Evolutionary conservation across 2,888 invertebrate species (phyloP).

Genomic region (Tricholauxania praeusta): DNA sequence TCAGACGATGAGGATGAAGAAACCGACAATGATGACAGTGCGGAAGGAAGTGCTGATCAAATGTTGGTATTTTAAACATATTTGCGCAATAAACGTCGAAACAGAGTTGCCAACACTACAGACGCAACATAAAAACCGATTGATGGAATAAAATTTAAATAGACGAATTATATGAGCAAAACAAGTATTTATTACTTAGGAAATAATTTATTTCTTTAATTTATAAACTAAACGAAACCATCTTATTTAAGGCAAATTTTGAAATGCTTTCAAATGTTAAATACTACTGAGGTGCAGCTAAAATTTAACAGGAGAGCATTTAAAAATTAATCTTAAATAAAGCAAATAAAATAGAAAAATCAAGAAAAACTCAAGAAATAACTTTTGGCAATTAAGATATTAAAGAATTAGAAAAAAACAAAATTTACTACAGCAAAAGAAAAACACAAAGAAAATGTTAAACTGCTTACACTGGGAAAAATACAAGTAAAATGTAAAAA

Average conservation of each 20-base stretch:
- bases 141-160: not conserved
- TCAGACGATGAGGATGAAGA: slow-evolving; percentile 82
- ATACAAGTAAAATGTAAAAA: slow-evolving; percentile 16
- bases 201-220: too few relatives aligned
- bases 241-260: too few relatives aligned
- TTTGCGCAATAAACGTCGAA: not conserved
- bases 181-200: too few relatives aligned
- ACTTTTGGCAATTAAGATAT: slow-evolving; percentile 11
- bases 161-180: too few relatives aligned
- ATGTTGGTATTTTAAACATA: slow-evolving; percentile 77
- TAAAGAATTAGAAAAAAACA: not conserved
- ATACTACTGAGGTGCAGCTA: too few relatives aligned
- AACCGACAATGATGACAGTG: slow-evolving; percentile 76
- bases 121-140: not conserved
- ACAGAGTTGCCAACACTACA: not conserved
- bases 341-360: too few relatives aligned
- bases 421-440: slow-evolving; percentile 8
- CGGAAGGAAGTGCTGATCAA: slow-evolving; percentile 83
- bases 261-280: too few relatives aligned
- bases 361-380: too few relatives aligned
- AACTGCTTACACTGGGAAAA: slow-evolving; percentile 5
- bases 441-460: not conserved
- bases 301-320: too few relatives aligned
- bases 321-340: too few relatives aligned
- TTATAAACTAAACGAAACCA: too few relatives aligned